A percentile compares a stretch with the other conserved stretches of the same genome.
Conservation (phyloP, 2,113 vertebrate species). For the Dicentrarchus labrax region DNA sequence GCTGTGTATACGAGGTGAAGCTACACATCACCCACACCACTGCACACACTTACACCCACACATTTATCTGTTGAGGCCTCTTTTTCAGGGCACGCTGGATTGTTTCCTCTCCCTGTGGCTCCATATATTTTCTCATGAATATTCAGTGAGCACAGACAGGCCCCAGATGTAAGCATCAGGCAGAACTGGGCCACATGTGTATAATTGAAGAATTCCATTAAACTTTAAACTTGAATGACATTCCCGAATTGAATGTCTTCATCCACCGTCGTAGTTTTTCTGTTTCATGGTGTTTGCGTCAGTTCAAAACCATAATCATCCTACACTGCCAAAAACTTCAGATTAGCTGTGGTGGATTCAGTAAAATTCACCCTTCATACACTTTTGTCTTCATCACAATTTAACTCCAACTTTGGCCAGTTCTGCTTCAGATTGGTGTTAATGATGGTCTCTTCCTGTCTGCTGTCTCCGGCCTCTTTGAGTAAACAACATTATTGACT, state of each 20-base stretch:
- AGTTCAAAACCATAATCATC: background rate
- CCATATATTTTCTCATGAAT: slow-evolving; percentile 61
- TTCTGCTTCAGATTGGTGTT: background rate
- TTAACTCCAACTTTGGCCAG: background rate
- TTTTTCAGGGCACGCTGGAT: background rate
- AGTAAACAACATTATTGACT: background rate
- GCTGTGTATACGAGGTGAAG: no score
- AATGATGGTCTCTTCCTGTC: background rate
- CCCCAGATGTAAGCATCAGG: slow-evolving; percentile 50
- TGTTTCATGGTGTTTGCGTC: background rate
- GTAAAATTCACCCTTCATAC: background rate
- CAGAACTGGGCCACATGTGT: slow-evolving; percentile 68
- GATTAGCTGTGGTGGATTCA: background rate
- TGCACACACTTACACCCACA: background rate
- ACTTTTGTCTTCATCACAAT: background rate
- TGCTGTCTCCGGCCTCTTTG: slow-evolving; percentile 5
- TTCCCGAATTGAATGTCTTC: slow-evolving; percentile 23
- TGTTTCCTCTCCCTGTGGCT: slow-evolving; percentile 11
- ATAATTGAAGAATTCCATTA: slow-evolving; percentile 67
- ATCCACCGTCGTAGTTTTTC: background rate
- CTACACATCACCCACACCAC: background rate
- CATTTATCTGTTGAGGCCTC: background rate
- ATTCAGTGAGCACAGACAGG: slow-evolving; percentile 52
- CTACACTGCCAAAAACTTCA: background rate
- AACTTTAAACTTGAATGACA: slow-evolving; percentile 46